phyloP scores from a whole-genome alignment of 2,113 vertebrate genomes.

The Morone saxatilis region DNA sequence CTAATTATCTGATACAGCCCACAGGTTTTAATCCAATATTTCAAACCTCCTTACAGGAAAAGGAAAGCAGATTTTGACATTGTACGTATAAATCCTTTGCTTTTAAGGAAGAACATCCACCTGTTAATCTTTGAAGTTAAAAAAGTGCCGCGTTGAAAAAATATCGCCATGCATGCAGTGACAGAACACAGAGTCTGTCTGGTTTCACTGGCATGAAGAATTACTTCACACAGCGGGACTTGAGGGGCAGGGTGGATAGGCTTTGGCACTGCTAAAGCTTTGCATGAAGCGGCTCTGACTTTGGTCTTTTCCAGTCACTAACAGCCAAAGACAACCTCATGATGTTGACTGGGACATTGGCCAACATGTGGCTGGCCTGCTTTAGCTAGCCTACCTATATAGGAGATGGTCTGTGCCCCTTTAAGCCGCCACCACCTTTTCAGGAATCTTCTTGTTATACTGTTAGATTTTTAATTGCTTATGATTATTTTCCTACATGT shows the following conservation, averaged over 20 bases:
- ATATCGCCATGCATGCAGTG: slow-evolving; percentile 53
- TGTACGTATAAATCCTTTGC: slow-evolving; percentile 9
- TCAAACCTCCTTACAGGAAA: slow-evolving; percentile 29
- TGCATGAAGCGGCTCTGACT: slow-evolving; percentile 73
- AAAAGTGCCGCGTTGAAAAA: slow-evolving; percentile 44
- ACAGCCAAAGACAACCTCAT: slow-evolving; percentile 81
- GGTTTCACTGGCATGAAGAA: slow-evolving; percentile 62
- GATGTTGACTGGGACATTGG: slow-evolving; percentile 76
- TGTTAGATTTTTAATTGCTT: background rate
- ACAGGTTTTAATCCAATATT: slow-evolving; percentile 51
- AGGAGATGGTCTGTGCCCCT: slow-evolving; percentile 51
- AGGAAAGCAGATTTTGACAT: slow-evolving; percentile 46
- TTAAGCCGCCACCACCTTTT: slow-evolving; percentile 15
- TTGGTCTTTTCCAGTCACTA: slow-evolving; percentile 76
- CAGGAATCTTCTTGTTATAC: slow-evolving; percentile 11
- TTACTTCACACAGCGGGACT: slow-evolving; percentile 63
- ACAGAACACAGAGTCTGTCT: slow-evolving; percentile 78
- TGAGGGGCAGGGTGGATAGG: slow-evolving; percentile 66
- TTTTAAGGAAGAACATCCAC: slow-evolving; percentile 39
- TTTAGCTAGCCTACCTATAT: slow-evolving; percentile 64
- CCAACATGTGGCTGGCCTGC: slow-evolving; percentile 70
- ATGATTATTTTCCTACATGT: background rate
- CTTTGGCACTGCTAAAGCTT: slow-evolving; percentile 63
- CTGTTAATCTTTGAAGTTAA: slow-evolving; percentile 47
- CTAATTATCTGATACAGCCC: slow-evolving; percentile 36